Evolutionary conservation across 2,113 vertebrate species (phyloP), one percentile per base, ranked within the genome.

Genomic region (Corythornis cristatus): DNA sequence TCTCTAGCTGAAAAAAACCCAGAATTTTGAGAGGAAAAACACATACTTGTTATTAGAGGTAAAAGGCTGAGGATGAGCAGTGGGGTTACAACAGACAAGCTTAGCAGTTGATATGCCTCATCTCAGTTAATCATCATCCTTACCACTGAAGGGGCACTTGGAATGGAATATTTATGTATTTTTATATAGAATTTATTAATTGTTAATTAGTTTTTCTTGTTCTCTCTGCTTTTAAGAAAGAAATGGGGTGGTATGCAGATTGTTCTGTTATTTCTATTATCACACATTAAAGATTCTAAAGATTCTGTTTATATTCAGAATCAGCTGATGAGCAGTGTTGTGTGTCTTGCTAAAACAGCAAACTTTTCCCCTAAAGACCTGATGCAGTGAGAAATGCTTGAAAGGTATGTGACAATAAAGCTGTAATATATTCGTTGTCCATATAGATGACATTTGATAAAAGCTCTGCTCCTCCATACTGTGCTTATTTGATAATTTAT

Each of bases 261-360:
- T 45, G 25, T 65, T 86, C 29, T 37, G 37, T 37, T 37, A 37
- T 37, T 37, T 37, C 37, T 71, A 2, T n/a, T 54, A 29, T 83
- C 28, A 57, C 21, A 54, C 2, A 16, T 35, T 35, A 35, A 35
- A 35, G 35, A 35, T 35, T 35, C 35, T 50, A 46, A 76, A 67
- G 12, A n/a, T 85, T 74, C 51, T 74, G 8, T 72, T 84, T 87
- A 33, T 86, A 77, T 80, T 64, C 73, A 93, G 85, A 93, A 91
- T 40, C 6, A 57, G 3, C 18, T 64, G 40, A 82, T 73, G 26
- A 68, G 20, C 37, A 65, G 28, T 26, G 15, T 23, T 64, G 23
- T 20, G 18, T 50, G 66, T 8, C 28, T 21, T 82, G 83, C 67
- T 61, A 81, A 53, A 62, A 45, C 7, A 43, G 18, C 29, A 53